Evolutionary conservation across 2,797 vertebrate genomes (phyloP).

Genomic region (Neosalanx taihuensis): DNA sequence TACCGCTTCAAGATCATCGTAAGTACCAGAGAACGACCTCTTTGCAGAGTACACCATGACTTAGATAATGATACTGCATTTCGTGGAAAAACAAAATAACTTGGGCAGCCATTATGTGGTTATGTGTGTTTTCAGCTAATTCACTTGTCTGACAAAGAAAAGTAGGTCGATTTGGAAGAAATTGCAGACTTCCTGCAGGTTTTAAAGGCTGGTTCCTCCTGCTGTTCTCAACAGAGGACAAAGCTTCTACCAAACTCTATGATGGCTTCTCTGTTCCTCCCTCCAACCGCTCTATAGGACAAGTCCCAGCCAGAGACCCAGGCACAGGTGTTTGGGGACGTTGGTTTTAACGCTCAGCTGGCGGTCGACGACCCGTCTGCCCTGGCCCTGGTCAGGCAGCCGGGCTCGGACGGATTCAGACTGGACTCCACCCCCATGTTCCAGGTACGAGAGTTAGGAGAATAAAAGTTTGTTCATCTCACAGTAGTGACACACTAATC

Average conservation of each 20-base stretch:
- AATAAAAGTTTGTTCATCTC: background rate
- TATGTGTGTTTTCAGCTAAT: no score
- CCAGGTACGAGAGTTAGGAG: conserved; percentile 72
- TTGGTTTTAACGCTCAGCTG: conserved; percentile 83
- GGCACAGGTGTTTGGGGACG: conserved; percentile 79
- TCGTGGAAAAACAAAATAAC: no score
- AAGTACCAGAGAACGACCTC: conserved; percentile 51
- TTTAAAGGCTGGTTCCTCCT: no score
- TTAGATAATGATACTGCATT: no score
- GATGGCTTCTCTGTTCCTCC: background rate
- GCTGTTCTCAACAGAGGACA: background rate
- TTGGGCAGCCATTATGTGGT: no score
- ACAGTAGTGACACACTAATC: no score
- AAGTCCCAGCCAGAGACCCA: conserved; percentile 94
- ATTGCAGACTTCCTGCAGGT: no score
- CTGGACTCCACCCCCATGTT: conserved; percentile 89
- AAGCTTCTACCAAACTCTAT: background rate
- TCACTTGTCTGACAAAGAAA: no score
- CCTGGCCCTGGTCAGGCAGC: conserved; percentile 81
- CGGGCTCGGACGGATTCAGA: conserved; percentile 92
- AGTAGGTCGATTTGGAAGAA: no score
- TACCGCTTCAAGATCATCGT: conserved; percentile 93
- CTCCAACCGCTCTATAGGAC: conserved; percentile 69
- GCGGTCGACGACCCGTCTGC: conserved; percentile 88
- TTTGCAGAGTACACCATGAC: background rate